Conservation (phyloP, 2,888 invertebrate species). For the Sphinx pinastri region DNA sequence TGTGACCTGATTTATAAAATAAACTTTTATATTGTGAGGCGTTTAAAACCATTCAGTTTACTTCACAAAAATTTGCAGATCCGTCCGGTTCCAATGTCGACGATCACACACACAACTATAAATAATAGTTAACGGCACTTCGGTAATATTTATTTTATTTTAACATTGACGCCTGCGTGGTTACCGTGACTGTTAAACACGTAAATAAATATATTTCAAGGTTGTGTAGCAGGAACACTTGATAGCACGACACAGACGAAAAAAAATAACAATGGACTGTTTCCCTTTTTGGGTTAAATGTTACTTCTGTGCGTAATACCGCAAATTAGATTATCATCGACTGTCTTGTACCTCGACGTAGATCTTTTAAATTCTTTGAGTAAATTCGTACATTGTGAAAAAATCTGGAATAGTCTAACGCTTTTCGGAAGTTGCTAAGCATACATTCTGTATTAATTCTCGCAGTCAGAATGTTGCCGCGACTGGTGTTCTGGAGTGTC, state of each 20-base stretch:
- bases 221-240: conserved; percentile 2
- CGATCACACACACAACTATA: not conserved
- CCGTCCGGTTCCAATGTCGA: not conserved
- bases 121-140: conserved; percentile 5
- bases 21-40: not conserved
- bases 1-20: not conserved
- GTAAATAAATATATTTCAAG: conserved; percentile 23
- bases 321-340: not conserved
- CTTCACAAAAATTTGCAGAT: not conserved
- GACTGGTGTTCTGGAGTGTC: no score
- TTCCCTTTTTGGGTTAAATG: no score
- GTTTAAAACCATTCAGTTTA: not conserved
- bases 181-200: conserved; percentile 21
- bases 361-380: no score
- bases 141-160: conserved; percentile 17
- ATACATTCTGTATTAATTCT: no score
- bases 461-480: no score
- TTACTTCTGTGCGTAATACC: not conserved
- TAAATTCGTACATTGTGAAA: no score
- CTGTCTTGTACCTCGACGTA: no score
- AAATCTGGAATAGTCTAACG: no score
- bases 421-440: no score
- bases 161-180: not conserved
- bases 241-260: not conserved
- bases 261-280: not conserved